Percentiles rank a stretch among this genome's conserved stretches.
These are phyloP conservation scores for Caenorhabditis angaria DNA, from an alignment of 2,888 invertebrate genomes.

Conservation along the genomic window DNA sequence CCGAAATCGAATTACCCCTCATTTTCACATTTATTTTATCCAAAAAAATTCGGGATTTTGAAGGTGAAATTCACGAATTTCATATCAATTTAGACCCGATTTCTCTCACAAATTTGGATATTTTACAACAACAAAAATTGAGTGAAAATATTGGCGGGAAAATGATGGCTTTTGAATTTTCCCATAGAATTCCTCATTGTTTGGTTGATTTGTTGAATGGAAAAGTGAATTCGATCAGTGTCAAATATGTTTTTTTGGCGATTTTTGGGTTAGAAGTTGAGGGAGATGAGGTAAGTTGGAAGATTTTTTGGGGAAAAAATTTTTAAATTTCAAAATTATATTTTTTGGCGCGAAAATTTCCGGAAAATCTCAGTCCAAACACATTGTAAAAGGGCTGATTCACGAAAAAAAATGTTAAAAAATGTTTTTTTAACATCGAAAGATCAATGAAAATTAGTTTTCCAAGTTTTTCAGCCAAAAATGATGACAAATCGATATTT, in stretches of 20 bases:
- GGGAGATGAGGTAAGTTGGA: too few relatives aligned
- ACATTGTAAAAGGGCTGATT: too few relatives aligned
- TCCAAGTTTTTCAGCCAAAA: too few relatives aligned
- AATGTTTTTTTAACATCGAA: too few relatives aligned
- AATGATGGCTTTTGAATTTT: slow-evolving; percentile 8
- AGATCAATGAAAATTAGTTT: too few relatives aligned
- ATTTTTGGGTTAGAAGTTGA: slow-evolving; percentile 10
- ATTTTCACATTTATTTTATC: slow-evolving; percentile 21
- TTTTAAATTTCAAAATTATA: not conserved
- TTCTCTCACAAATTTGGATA: slow-evolving; percentile 21
- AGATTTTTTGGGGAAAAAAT: too few relatives aligned
- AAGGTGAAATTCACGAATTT: slow-evolving; percentile 20
- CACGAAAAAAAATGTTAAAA: too few relatives aligned
- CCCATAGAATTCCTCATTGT: slow-evolving; percentile 22
- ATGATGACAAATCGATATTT: too few relatives aligned
- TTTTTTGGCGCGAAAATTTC: not conserved
- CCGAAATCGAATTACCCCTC: slow-evolving; percentile 14
- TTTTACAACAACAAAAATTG: slow-evolving; percentile 10
- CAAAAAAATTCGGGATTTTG: slow-evolving; percentile 17
- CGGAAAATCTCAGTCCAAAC: not conserved
- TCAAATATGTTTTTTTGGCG: slow-evolving; percentile 22
- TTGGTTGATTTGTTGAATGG: slow-evolving; percentile 39
- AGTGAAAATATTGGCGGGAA: not conserved
- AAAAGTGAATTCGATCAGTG: slow-evolving; percentile 23
- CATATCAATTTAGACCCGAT: slow-evolving; percentile 25